Conservation (phyloP, 2,797 vertebrate species). For the Lithobates sylvaticus region DNA sequence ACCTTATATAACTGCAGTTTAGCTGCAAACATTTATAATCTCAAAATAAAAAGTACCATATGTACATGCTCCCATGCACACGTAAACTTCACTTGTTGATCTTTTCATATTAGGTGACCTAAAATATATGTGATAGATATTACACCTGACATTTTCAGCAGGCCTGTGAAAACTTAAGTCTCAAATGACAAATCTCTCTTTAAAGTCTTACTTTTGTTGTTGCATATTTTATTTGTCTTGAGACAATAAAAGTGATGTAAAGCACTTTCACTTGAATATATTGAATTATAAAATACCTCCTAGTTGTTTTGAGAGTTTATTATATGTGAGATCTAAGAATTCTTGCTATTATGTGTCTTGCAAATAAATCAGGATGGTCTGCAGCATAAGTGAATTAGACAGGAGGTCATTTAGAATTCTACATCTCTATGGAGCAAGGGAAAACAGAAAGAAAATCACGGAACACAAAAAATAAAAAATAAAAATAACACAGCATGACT, state of each 20-base stretch:
- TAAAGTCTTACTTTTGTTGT: constrained; percentile 63
- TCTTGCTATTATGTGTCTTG: constrained; percentile 68
- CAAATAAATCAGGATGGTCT: constrained; percentile 73
- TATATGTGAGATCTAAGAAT: constrained; percentile 70
- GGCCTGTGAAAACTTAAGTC: constrained; percentile 63
- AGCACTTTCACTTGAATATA: constrained; percentile 74
- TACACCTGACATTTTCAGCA: constrained; percentile 47
- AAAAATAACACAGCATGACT: constrained; percentile 19
- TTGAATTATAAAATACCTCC: constrained; percentile 83
- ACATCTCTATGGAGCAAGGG: constrained; percentile 51
- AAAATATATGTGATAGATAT: constrained; percentile 49
- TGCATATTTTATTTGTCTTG: constrained; percentile 79
- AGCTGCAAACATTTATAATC: background rate
- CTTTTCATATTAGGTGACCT: constrained; percentile 36
- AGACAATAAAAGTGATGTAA: constrained; percentile 72
- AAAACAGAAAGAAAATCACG: constrained; percentile 42
- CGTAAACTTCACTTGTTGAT: constrained; percentile 11
- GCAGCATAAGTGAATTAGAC: constrained; percentile 62
- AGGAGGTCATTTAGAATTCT: constrained; percentile 72
- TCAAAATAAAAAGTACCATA: background rate
- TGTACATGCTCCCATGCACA: background rate
- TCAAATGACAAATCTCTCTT: constrained; percentile 67
- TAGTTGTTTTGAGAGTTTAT: constrained; percentile 70
- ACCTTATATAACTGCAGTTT: background rate
- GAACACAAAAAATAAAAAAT: constrained; percentile 46